Conservation (phyloP, 2,797 vertebrate species). For the Lutjanus argentimaculatus region DNA sequence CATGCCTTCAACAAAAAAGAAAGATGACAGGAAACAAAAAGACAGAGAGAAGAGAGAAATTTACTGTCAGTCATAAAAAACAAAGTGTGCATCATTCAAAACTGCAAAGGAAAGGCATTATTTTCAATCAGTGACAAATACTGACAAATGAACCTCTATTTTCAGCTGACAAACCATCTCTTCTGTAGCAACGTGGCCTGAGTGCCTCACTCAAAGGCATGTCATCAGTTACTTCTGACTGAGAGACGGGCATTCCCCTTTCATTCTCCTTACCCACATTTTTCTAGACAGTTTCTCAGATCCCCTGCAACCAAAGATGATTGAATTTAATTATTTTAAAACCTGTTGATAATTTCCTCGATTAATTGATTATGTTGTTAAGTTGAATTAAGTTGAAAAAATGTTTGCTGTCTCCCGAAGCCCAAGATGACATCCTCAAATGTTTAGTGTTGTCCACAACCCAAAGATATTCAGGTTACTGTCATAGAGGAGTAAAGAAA, state of each 20-base stretch:
- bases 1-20: not conserved
- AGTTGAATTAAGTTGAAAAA: too few relatives aligned
- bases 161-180: not conserved
- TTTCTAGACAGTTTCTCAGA: not conserved
- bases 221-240: constrained; percentile 24
- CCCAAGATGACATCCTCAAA: too few relatives aligned
- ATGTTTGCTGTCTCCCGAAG: too few relatives aligned
- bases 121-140: constrained; percentile 4
- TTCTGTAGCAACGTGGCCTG: not conserved
- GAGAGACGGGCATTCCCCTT: constrained; percentile 13
- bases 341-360: too few relatives aligned
- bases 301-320: constrained; percentile 1
- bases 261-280: constrained; percentile 21
- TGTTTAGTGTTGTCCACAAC: too few relatives aligned
- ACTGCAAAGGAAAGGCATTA: not conserved
- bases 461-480: too few relatives aligned
- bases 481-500: too few relatives aligned
- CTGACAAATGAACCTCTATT: not conserved
- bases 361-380: too few relatives aligned
- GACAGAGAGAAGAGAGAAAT: too few relatives aligned
- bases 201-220: constrained; percentile 10
- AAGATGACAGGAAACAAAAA: not conserved
- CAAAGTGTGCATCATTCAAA: not conserved
- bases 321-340: not conserved
- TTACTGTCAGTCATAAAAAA: not conserved